Conservation (phyloP, 2,113 vertebrate species). For the Zosterops pallidus region DNA sequence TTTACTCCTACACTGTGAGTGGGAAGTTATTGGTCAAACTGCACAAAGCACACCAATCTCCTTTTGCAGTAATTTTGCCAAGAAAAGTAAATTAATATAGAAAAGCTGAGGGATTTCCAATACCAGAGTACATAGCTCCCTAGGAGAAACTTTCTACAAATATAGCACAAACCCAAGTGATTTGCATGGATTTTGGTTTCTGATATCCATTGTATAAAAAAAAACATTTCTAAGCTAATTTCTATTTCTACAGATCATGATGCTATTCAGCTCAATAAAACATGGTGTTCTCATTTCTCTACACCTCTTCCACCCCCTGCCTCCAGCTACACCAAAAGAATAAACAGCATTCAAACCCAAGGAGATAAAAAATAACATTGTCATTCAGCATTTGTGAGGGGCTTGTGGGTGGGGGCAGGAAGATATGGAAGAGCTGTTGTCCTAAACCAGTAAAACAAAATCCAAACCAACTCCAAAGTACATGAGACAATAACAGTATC, state of each 20-base stretch:
- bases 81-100: neutral
- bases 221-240: neutral
- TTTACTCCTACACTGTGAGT: neutral
- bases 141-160: neutral
- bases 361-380: neutral
- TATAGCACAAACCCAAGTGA: neutral
- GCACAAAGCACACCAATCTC: neutral
- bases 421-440: neutral
- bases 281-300: neutral
- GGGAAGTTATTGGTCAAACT: neutral
- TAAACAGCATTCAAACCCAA: neutral
- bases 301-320: neutral
- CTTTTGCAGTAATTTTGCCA: neutral
- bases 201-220: neutral
- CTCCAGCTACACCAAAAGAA: neutral
- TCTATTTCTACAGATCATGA: neutral
- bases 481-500: neutral
- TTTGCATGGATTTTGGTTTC: neutral
- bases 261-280: neutral
- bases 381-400: neutral
- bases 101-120: neutral
- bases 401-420: neutral
- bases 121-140: neutral
- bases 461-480: neutral
- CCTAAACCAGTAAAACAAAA: neutral